Percentiles rank a stretch among this genome's conserved stretches.
Conservation (phyloP, 2,113 vertebrate genomes). For the Phodopus roborovskii region DNA sequence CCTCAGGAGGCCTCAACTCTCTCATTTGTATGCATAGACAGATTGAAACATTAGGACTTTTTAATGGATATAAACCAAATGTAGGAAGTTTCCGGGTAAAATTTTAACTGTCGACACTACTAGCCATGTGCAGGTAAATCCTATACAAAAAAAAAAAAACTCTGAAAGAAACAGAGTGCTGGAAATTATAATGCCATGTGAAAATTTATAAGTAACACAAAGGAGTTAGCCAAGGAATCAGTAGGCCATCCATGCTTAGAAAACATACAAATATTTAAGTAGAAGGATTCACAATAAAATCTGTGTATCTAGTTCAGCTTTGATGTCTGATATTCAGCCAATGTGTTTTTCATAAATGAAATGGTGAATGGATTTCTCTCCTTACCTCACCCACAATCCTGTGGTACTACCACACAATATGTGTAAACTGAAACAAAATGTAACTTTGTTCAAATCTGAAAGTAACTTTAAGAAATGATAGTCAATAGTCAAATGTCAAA, state of each 20-base stretch:
- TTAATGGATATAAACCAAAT: neutral
- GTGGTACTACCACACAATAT: neutral
- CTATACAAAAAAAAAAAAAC: neutral
- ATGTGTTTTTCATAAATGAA: neutral
- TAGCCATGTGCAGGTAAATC: neutral
- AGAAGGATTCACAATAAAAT: neutral
- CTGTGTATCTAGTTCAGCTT: neutral
- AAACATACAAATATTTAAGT: slow-evolving; percentile 15
- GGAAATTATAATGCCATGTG: neutral
- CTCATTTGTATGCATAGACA: neutral
- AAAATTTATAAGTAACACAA: neutral
- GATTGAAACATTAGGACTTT: neutral
- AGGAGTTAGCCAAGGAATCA: neutral
- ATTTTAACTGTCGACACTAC: neutral
- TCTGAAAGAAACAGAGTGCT: neutral
- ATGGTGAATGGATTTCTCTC: neutral
- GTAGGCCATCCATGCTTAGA: neutral
- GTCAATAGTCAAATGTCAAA: neutral
- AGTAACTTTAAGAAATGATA: neutral
- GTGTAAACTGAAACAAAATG: neutral
- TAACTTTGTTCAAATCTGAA: neutral
- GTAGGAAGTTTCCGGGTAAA: slow-evolving; percentile 1
- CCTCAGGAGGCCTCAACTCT: neutral
- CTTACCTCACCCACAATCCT: neutral
- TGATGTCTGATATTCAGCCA: neutral